Evolutionary conservation across 2,113 vertebrate species (phyloP).

Genomic region (Crotalus horridus): DNA sequence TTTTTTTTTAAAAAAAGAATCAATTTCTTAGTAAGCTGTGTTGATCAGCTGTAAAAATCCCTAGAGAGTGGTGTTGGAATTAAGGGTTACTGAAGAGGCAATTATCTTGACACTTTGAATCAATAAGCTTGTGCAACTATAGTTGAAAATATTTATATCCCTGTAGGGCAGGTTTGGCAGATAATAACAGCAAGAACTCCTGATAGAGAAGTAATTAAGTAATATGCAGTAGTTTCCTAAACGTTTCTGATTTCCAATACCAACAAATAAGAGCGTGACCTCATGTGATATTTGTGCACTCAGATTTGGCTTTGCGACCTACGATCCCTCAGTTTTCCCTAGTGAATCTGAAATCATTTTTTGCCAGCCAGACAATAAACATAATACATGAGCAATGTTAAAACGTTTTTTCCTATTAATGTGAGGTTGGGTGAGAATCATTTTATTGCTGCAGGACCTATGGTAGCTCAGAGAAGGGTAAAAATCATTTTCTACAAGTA

Average conservation of each 20-base stretch:
- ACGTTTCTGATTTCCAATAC: background rate
- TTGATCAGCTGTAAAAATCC: background rate
- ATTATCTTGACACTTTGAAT: background rate
- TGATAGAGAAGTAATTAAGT: background rate
- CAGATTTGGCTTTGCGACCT: background rate
- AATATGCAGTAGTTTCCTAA: background rate
- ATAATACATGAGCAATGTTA: background rate
- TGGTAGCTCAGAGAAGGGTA: background rate
- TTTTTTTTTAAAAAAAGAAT: background rate
- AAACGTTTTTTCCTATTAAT: background rate
- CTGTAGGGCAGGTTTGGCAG: background rate
- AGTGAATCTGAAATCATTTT: background rate
- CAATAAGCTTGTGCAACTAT: background rate
- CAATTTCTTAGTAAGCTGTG: background rate
- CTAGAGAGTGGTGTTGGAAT: background rate
- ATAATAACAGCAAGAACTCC: background rate
- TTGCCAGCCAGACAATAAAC: background rate
- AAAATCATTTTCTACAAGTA: background rate
- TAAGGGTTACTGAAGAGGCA: background rate
- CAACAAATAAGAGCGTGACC: background rate
- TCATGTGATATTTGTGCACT: background rate
- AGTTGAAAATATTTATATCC: background rate
- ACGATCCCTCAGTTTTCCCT: background rate
- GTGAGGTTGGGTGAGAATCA: background rate
- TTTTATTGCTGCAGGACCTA: background rate